These are phyloP conservation scores for Chaetodon trifascialis DNA, from an alignment of 2,113 vertebrate species.

Conservation along the genomic window DNA sequence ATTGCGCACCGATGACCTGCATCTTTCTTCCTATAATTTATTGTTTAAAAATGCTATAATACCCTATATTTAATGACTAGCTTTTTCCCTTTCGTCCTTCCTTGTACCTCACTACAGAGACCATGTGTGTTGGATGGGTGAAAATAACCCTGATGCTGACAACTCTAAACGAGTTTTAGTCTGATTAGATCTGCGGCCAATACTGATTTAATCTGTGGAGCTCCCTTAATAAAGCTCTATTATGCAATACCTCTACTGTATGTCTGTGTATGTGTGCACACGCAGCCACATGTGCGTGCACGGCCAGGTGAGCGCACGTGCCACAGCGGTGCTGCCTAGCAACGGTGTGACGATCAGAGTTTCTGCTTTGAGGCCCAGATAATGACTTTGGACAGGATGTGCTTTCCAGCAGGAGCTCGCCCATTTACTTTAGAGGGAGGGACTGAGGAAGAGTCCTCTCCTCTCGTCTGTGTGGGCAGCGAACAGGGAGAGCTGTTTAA, in stretches of 20 bases:
- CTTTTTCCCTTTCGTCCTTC: not conserved
- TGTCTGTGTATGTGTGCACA: slow-evolving; percentile 15
- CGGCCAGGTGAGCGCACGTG: slow-evolving; percentile 68
- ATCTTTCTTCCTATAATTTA: not conserved
- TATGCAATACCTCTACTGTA: slow-evolving; percentile 43
- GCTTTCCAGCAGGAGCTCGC: slow-evolving; percentile 61
- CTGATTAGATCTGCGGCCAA: not conserved
- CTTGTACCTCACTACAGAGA: not conserved
- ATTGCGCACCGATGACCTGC: not conserved
- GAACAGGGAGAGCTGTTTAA: slow-evolving; percentile 43
- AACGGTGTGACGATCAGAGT: slow-evolving; percentile 70
- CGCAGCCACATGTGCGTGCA: slow-evolving; percentile 28
- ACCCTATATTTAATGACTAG: not conserved
- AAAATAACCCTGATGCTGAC: slow-evolving; percentile 25
- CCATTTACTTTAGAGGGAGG: slow-evolving; percentile 55
- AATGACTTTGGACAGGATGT: slow-evolving; percentile 72
- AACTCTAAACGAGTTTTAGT: slow-evolving; percentile 16
- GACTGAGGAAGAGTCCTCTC: slow-evolving; percentile 15
- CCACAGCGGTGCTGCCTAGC: slow-evolving; percentile 77
- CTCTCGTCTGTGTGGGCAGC: slow-evolving; percentile 33
- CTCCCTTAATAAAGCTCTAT: not conserved
- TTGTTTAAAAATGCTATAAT: not conserved
- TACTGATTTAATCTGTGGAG: slow-evolving; percentile 7
- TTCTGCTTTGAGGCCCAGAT: slow-evolving; percentile 70
- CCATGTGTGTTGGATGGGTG: not conserved